A percentile compares a stretch with the other conserved stretches of the same genome.
Evolutionary conservation across 1,140 invertebrate species (phyloP).

Genomic region (Drosophila cardini): DNA sequence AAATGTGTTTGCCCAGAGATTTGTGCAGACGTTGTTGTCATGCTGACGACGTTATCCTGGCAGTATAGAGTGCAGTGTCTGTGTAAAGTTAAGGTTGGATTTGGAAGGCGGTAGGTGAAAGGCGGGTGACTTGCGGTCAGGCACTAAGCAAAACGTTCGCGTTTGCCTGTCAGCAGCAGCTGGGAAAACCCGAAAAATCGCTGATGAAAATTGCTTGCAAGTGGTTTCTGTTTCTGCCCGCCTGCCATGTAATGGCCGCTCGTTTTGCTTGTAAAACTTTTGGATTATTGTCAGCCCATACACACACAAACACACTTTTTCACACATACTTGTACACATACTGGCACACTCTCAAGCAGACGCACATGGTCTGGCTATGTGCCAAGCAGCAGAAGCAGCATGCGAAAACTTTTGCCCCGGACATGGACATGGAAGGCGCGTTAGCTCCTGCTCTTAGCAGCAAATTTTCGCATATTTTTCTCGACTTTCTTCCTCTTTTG

Average conservation of each 20-base stretch:
- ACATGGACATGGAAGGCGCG: constrained; percentile 62
- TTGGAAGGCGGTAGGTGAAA: too few species aligned
- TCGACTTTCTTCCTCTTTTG: constrained; percentile 14
- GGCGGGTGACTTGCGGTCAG: constrained; percentile 25
- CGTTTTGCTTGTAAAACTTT: constrained; percentile 83
- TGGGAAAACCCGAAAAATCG: constrained; percentile 47
- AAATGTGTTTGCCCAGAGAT: constrained; percentile 49
- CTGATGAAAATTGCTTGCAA: constrained; percentile 82
- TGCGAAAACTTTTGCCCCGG: constrained; percentile 52
- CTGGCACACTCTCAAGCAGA: constrained; percentile 24
- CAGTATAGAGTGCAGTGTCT: constrained; percentile 2
- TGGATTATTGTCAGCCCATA: constrained; percentile 78
- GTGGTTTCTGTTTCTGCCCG: constrained; percentile 78
- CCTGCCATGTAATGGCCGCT: constrained; percentile 74
- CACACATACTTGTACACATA: constrained; percentile 28
- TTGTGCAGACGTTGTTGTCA: constrained; percentile 37
- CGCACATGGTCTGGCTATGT: constrained; percentile 58
- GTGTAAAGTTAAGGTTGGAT: neutral
- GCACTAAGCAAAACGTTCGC: constrained; percentile 31
- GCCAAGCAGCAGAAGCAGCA: constrained; percentile 50
- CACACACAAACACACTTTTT: constrained; percentile 48
- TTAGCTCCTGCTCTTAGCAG: constrained; percentile 70
- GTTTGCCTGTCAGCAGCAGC: constrained; percentile 62
- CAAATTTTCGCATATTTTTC: constrained; percentile 79
- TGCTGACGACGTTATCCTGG: constrained; percentile 23